Evolutionary conservation across 2,797 vertebrate species (phyloP), one percentile per base, ranked within the genome.

Genomic region (Anisognathus igniventris): DNA sequence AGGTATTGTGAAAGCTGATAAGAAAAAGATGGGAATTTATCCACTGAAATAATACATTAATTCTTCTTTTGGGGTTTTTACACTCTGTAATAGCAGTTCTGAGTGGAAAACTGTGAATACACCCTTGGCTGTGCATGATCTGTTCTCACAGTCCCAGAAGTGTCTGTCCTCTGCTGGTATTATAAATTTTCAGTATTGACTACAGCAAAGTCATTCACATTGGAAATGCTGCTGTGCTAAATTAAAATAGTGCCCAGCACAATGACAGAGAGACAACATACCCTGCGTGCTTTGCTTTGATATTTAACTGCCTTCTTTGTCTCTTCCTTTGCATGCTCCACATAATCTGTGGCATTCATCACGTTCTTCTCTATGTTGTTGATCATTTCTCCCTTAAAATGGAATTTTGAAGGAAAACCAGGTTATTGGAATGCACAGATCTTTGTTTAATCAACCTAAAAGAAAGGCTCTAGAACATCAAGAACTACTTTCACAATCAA

Each of bases 341-440:
- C 98, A 0, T 99, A 99, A 83, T 99, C 99, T 0, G 95, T 95
- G 0, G 99, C 98, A 21, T 98, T 99, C 96, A 97, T 97, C n/a
- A 99, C 98, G 0, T 99, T 99, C 40, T 98, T 99, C 94, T 99
- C 99, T 58, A 99, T 99, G 98, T 99, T 99, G 98, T 99, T 98
- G 73, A 99, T 98, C 99, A 99, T 99, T 57, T 99, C 99, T 8
- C 99, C 99, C 99, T 99, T 91, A 45, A 96, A 94, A 93, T 3
- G 39, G 39, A 65, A 86, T 48, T 70, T 45, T 27, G 10, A 82
- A 77, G 35, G n/a, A 30, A 85, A 90, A 19, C 0, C 4, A 7
- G 11, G 5, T 71, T 61, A 87, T 1, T 67, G 39, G 25, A 44
- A 62, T 40, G 21, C 44, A 27, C 4, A 10, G 27, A 31, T 33